Percentiles rank a stretch among this genome's conserved stretches.
These are phyloP conservation scores for Apodemus sylvaticus DNA, from an alignment of 2,113 vertebrate species.

Conservation along the genomic window DNA sequence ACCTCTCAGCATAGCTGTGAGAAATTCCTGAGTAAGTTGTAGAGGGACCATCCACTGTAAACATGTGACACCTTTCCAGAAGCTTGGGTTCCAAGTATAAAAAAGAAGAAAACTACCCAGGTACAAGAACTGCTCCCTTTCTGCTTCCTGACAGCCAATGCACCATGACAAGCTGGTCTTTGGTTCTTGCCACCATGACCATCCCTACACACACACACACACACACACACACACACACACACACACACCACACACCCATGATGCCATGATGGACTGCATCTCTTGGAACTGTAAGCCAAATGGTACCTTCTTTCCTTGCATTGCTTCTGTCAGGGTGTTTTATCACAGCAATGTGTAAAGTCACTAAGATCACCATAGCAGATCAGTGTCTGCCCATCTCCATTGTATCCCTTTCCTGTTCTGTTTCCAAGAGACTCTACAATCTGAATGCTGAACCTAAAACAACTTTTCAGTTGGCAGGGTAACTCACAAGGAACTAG, in stretches of 20 bases:
- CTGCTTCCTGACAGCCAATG: background rate
- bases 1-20: background rate
- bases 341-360: background rate
- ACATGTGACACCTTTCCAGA: too few relatives aligned
- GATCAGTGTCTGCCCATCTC: background rate
- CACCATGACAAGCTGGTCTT: background rate
- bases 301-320: background rate
- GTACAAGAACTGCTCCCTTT: background rate
- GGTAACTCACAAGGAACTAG: constrained; percentile 26
- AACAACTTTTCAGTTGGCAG: constrained; percentile 4
- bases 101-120: background rate
- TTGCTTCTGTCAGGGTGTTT: background rate
- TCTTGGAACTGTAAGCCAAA: background rate
- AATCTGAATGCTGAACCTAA: background rate
- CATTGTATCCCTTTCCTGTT: rapidly evolving
- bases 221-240: too few relatives aligned
- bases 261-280: background rate
- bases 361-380: background rate
- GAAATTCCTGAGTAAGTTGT: background rate
- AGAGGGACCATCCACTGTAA: background rate
- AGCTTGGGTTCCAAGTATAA: too few relatives aligned
- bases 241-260: too few relatives aligned
- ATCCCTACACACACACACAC: too few relatives aligned
- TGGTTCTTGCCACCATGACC: too few relatives aligned
- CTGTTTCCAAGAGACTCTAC: background rate